phyloP scores from a whole-genome alignment of 2,113 vertebrate species.

The Amia ocellicauda region DNA sequence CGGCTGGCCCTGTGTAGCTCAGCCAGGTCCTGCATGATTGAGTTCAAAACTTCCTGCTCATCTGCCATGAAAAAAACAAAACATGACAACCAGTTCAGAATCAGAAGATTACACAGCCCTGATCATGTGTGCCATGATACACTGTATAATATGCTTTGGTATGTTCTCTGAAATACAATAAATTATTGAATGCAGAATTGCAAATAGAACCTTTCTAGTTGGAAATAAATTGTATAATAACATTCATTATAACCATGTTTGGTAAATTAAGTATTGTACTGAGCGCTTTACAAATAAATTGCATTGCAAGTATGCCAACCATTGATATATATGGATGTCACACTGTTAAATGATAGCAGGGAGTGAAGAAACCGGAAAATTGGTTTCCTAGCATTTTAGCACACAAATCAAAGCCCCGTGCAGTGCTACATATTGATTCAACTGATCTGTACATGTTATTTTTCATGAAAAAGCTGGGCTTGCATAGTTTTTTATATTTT shows the following conservation, averaged over 20 bases:
- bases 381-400: too few relatives aligned
- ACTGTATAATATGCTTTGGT: not conserved
- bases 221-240: not conserved
- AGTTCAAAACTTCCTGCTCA: constrained; percentile 96
- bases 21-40: constrained; percentile 98
- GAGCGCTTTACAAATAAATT: too few relatives aligned
- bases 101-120: constrained; percentile 7
- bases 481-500: too few relatives aligned
- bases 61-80: constrained; percentile 48
- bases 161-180: not conserved
- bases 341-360: not conserved
- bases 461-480: too few relatives aligned
- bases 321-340: too few relatives aligned
- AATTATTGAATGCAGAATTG: not conserved
- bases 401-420: too few relatives aligned
- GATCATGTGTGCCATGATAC: not conserved
- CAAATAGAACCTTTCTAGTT: not conserved
- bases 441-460: too few relatives aligned
- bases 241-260: not conserved
- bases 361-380: too few relatives aligned
- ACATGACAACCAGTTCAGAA: not conserved
- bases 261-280: too few relatives aligned
- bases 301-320: too few relatives aligned
- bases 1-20: constrained; percentile 93
- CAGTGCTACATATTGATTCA: too few relatives aligned